Conservation (phyloP, 2,888 invertebrate species). For the Campaea margaritaria region DNA sequence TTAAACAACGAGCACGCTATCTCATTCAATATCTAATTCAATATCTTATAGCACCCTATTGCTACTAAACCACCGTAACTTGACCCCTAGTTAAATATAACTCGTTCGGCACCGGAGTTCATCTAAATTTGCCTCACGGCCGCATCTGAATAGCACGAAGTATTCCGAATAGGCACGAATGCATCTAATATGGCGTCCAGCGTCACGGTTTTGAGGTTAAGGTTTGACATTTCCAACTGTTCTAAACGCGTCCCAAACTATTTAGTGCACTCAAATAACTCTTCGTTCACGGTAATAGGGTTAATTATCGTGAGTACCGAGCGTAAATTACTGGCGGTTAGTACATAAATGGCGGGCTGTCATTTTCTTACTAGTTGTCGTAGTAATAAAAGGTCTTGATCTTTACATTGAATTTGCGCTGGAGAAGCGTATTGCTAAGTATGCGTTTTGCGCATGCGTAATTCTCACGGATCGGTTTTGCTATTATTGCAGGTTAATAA, state of each 20-base stretch:
- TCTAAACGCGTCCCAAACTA: constrained; percentile 59
- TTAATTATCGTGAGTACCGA: constrained; percentile 50
- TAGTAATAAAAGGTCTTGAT: constrained; percentile 73
- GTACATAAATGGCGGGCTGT: constrained; percentile 56
- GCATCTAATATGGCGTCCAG: constrained; percentile 71
- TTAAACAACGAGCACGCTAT: constrained; percentile 54
- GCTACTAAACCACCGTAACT: constrained; percentile 52
- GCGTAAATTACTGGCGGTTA: constrained; percentile 47
- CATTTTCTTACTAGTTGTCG: constrained; percentile 65
- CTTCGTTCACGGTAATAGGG: constrained; percentile 50
- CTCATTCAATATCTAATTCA: constrained; percentile 72
- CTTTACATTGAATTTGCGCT: constrained; percentile 77
- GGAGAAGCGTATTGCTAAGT: constrained; percentile 57
- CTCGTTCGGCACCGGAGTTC: constrained; percentile 45
- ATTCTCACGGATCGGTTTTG: constrained; percentile 67
- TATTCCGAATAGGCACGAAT: constrained; percentile 66
- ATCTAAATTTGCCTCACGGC: constrained; percentile 55
- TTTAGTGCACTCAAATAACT: constrained; percentile 40
- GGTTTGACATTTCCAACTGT: constrained; percentile 81
- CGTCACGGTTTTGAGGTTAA: constrained; percentile 84
- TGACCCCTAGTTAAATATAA: constrained; percentile 48
- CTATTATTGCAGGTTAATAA: constrained; percentile 64
- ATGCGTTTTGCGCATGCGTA: constrained; percentile 60
- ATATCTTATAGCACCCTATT: constrained; percentile 58
- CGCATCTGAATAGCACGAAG: constrained; percentile 57